phyloP scores from a whole-genome alignment of 2,888 invertebrate genomes.

The Perizoma flavofasciatum region DNA sequence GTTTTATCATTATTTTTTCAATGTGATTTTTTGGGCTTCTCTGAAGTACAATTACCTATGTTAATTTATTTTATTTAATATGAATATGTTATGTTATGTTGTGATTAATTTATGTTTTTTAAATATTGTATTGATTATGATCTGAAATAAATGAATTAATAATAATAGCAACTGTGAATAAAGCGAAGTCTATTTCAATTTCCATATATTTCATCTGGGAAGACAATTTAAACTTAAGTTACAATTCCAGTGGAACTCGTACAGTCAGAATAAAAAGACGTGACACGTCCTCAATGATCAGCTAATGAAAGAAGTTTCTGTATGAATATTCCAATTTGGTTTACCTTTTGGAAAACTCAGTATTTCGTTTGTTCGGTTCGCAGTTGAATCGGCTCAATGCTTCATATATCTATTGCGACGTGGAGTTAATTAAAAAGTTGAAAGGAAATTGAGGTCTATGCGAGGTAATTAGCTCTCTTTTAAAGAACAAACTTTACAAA shows the following conservation, averaged over 20 bases:
- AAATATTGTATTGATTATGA: too few species aligned
- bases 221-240: neutral
- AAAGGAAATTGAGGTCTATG: conserved; percentile 52
- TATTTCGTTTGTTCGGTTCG: conserved; percentile 37
- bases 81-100: too few species aligned
- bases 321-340: conserved; percentile 38
- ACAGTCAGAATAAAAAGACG: conserved; percentile 19
- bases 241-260: conserved; percentile 2
- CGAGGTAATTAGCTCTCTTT: conserved; percentile 46
- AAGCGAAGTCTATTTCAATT: neutral
- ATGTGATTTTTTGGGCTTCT: too few species aligned
- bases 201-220: neutral
- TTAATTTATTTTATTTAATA: too few species aligned
- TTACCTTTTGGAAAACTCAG: conserved; percentile 38
- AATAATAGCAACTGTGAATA: too few species aligned
- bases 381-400: conserved; percentile 23
- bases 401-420: conserved; percentile 42
- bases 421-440: conserved; percentile 56
- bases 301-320: conserved; percentile 43
- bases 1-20: too few species aligned
- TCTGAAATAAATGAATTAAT: too few species aligned
- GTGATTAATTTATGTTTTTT: too few species aligned
- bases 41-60: too few species aligned
- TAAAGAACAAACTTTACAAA: conserved; percentile 28
- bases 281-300: conserved; percentile 35